Percentiles rank a stretch among this genome's conserved stretches.
Evolutionary conservation across 2,797 vertebrate species (phyloP).

Genomic region (Takifugu rubripes): DNA sequence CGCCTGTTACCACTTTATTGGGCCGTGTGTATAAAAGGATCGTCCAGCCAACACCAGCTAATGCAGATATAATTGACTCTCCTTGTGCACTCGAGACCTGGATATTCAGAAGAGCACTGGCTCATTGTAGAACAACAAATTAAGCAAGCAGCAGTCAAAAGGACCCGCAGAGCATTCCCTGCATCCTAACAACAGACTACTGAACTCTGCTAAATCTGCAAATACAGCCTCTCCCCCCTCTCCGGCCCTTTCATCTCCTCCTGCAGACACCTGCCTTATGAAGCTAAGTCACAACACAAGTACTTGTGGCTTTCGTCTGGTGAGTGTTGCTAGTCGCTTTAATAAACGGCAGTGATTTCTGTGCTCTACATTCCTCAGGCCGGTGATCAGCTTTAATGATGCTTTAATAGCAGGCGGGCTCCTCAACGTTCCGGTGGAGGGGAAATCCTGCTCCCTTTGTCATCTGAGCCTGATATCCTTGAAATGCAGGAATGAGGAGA

Average conservation of each 20-base stretch:
- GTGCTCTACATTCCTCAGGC: constrained; percentile 49
- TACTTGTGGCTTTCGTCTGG: constrained; percentile 53
- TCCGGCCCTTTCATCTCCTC: constrained; percentile 66
- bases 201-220: constrained; percentile 77
- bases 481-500: constrained; percentile 56
- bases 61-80: constrained; percentile 85
- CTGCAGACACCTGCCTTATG: constrained; percentile 64
- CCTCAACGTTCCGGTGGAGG: constrained; percentile 50
- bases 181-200: constrained; percentile 65
- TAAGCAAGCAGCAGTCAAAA: constrained; percentile 72
- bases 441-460: constrained; percentile 66
- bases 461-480: constrained; percentile 47
- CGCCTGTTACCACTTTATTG: constrained; percentile 62
- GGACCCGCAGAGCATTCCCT: constrained; percentile 69
- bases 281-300: constrained; percentile 77
- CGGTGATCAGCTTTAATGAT: constrained; percentile 54
- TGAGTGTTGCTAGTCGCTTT: constrained; percentile 59
- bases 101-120: constrained; percentile 71
- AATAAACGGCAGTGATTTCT: constrained; percentile 45
- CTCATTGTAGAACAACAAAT: constrained; percentile 80
- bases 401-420: constrained; percentile 52
- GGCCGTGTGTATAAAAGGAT: constrained; percentile 75
- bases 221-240: constrained; percentile 61
- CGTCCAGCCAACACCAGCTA: constrained; percentile 74
- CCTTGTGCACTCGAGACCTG: constrained; percentile 79